Percentiles rank a stretch among this genome's conserved stretches.
Evolutionary conservation across 2,113 vertebrate species (phyloP).

Genomic region (Thamnaconus septentrionalis): DNA sequence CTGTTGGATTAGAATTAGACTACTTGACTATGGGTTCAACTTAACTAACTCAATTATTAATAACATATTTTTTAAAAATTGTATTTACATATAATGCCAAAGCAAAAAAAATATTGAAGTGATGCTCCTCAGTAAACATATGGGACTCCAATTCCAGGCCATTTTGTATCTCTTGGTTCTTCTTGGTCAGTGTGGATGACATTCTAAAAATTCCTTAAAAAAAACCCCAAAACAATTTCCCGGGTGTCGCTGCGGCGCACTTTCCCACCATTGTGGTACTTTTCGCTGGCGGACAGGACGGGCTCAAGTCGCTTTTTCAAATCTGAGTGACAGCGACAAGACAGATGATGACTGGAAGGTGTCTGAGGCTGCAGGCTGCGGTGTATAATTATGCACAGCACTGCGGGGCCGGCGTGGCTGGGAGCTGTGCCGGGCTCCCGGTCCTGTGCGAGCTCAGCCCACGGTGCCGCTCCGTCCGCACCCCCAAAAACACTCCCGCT

Average conservation of each 20-base stretch:
- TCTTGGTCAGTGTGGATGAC: too few relatives aligned
- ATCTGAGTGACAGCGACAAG: constrained; percentile 79
- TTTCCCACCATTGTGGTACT: constrained; percentile 33
- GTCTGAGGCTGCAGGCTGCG: constrained; percentile 67
- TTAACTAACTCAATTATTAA: too few relatives aligned
- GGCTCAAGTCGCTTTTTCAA: constrained; percentile 61
- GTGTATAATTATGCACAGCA: constrained; percentile 72
- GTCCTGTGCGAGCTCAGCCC: constrained; percentile 47
- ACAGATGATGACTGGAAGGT: constrained; percentile 78
- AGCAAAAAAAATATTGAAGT: too few relatives aligned
- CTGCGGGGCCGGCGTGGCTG: constrained; percentile 43
- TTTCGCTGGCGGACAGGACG: constrained; percentile 48
- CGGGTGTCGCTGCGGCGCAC: constrained; percentile 19
- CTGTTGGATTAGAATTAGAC: too few relatives aligned
- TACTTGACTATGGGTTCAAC: too few relatives aligned
- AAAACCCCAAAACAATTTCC: neutral
- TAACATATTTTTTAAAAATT: too few relatives aligned
- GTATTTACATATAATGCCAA: too few relatives aligned
- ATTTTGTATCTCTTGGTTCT: too few relatives aligned
- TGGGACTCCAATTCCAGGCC: too few relatives aligned
- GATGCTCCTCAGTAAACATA: too few relatives aligned
- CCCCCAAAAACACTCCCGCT: constrained; percentile 29
- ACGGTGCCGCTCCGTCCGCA: constrained; percentile 28
- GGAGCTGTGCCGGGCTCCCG: constrained; percentile 39
- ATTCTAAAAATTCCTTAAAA: too few relatives aligned